Base-by-base conservation (phyloP, 2,888 invertebrate genomes). In the Sphaeridia pumilis region DNA sequence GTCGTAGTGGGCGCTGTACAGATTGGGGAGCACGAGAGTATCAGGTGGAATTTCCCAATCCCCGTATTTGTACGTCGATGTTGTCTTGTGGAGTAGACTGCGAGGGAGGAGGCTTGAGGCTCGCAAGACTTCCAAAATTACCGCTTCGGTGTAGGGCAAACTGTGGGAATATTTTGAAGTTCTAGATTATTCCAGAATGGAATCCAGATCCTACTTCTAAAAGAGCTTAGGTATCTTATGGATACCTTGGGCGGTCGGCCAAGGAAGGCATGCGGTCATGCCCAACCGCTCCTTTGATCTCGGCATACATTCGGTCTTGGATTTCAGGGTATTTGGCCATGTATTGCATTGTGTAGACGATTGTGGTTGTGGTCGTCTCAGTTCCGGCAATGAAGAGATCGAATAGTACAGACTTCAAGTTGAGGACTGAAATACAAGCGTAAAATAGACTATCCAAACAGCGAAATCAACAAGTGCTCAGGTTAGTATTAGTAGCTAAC, bases 351-450 rank as follows among this genome's bases (percentile, higher is more conserved):
- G 54, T 35, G 52, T 58, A 61, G 2, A 34, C 49, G 4, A 61
- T 14, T 10, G 58, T 61, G 24, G 42, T 53, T 10, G 46, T 46
- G 0, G 59, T 61, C 2, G 59, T 58, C 25, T 60, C 61, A 0
- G 58, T 42, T 10, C 61, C 61, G 26, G 59, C 61, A 17, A 50
- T 55, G 28, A 59, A 58, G 17, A 61, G 25, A 28, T 59, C 55
- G 10, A 58, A 43, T 3, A 53, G 44, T 1, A 52, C 50, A 5
- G 51, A 46, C 3, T 45, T 31, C 46, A 59, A 28, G 17, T 59
- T 43, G 21, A 54, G 49, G 14, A 56, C 60, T 60, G 48, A 38
- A 38, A 38, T 38, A 38, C 17, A 20, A 17, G 12, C 20, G 7
- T 38, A 38, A 20, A 7, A 5, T 14, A 38, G 20, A n/a, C n/a